Conservation (phyloP, 2,888 invertebrate genomes). For the Cephus sareptanus region DNA sequence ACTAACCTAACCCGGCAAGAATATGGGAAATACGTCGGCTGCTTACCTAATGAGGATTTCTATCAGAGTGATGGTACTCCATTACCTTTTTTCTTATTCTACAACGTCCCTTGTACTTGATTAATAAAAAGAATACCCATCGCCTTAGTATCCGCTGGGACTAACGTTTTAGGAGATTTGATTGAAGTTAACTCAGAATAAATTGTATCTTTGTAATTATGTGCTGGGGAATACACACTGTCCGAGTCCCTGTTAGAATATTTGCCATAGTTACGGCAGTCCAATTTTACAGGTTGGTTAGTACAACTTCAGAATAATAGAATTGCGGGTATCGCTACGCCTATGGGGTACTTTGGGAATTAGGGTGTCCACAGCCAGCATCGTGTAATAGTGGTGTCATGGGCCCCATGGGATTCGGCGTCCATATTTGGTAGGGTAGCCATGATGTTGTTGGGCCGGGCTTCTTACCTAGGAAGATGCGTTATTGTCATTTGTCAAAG, state of each 20-base stretch:
- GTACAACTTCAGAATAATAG: neutral
- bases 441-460: constrained; percentile 20
- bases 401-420: constrained; percentile 15
- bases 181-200: neutral
- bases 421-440: constrained; percentile 15
- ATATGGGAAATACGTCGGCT: neutral
- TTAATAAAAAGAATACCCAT: neutral
- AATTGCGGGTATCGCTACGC: neutral
- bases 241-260: neutral
- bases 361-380: neutral
- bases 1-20: neutral
- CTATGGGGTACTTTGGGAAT: neutral
- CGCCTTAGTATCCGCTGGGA: neutral
- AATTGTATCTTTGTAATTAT: neutral
- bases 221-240: neutral
- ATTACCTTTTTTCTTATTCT: neutral
- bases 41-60: neutral
- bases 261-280: neutral
- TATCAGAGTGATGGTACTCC: neutral
- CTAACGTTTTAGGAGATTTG: neutral
- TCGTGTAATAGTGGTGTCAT: constrained; percentile 1
- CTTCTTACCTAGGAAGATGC: neutral
- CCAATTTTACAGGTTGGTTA: neutral
- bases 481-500: constrained; percentile 16
- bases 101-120: neutral